Evolutionary conservation across 1,140 invertebrate genomes (phyloP).

Genomic region (Drosophila ambigua): DNA sequence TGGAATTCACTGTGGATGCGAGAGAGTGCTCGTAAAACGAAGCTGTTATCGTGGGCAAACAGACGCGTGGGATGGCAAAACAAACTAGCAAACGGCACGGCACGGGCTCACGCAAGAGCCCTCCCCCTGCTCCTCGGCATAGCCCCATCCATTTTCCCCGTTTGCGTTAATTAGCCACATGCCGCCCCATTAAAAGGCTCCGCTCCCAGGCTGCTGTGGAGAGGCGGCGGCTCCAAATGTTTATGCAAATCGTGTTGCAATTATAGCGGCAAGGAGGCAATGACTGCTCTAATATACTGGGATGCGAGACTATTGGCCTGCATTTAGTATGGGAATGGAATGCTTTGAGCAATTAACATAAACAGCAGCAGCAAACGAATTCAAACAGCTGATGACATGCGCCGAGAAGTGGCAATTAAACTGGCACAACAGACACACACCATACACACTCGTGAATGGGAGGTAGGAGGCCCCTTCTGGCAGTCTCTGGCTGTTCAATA

Average conservation of each 20-base stretch:
- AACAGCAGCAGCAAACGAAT: slow-evolving; percentile 13
- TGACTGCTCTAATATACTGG: slow-evolving; percentile 32
- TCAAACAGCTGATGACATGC: slow-evolving; percentile 36
- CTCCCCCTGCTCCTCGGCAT: background rate
- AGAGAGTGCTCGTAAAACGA: slow-evolving; percentile 29
- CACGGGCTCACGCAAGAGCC: background rate
- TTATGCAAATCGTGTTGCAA: slow-evolving; percentile 76
- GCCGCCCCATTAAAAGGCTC: slow-evolving; percentile 60
- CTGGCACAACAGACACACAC: slow-evolving; percentile 28
- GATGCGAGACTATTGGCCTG: slow-evolving; percentile 39
- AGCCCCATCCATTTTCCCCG: slow-evolving; percentile 40
- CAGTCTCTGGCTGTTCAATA: slow-evolving; percentile 42
- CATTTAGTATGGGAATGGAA: slow-evolving; percentile 16
- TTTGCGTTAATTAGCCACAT: slow-evolving; percentile 73
- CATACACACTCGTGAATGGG: background rate
- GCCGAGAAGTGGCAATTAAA: slow-evolving; percentile 72
- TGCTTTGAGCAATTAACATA: slow-evolving; percentile 29
- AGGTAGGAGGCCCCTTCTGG: too few species aligned
- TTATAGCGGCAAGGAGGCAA: slow-evolving; percentile 54
- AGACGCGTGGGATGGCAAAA: slow-evolving; percentile 49
- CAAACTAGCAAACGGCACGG: slow-evolving; percentile 47
- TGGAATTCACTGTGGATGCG: slow-evolving; percentile 23
- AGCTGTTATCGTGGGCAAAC: slow-evolving; percentile 75
- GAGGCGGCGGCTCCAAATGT: slow-evolving; percentile 41
- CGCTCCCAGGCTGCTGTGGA: slow-evolving; percentile 37